Base-by-base conservation (phyloP, 2,888 invertebrate genomes). In the Agriopis leucophaearia region DNA sequence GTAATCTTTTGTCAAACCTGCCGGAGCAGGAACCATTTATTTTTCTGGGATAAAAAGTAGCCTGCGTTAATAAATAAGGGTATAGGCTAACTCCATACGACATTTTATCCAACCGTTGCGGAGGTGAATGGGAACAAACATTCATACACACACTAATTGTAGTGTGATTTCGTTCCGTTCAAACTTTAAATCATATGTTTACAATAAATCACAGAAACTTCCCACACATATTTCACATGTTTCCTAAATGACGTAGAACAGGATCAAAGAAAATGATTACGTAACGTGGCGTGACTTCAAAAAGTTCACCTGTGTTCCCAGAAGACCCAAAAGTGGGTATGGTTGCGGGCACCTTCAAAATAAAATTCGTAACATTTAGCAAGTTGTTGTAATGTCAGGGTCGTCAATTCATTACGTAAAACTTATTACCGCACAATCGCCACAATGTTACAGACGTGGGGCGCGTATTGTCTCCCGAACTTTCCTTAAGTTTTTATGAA, bases 241-340 rank as follows among this genome's bases (percentile, higher is more conserved):
- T n/a, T 7, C 16, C 18, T 50, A 0, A 13, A 27, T 50, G 12
- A 50, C 27, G 35, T 27, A 50, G 50, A 47, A 16, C 12, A 8
- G 48, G 6, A 9, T 10, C 18, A 48, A 18, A 48, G 18, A 3
- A 85, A 88, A 87, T 87, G 84, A 88, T 89, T 89, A 88, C 85
- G 83, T 84, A 87, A 90, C 90, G 82, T 73, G 51, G 16, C 78
- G 78, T 81, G 81, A 80, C 74, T 75, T 35, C 35, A 71, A 27
- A 79, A 84, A 87, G 78, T 84, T 83, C 75, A 64, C 75, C 74
- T 66, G 81, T 45, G 9, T 50, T 51, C 18, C 6, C 7, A 51
- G 13, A 62, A 82, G 78, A 70, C 57, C 65, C 72, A 76, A 76
- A 79, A 75, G 76, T 74, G 76, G 69, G 44, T 3, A 35, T 35